Percentiles rank a stretch among this genome's conserved stretches.
Evolutionary conservation across 1,140 invertebrate species (phyloP).

Genomic region (Apis florea): DNA sequence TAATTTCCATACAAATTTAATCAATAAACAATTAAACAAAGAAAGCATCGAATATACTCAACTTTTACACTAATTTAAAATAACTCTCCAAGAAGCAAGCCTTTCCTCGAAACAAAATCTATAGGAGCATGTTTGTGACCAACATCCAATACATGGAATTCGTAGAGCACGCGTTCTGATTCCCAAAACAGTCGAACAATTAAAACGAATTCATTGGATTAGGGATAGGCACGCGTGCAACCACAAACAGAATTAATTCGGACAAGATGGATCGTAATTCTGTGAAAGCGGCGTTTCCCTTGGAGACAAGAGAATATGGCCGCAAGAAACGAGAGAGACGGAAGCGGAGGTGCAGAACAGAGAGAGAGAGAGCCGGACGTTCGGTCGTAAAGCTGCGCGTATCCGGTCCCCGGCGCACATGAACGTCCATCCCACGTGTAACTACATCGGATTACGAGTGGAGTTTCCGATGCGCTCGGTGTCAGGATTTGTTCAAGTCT

Average conservation of each 20-base stretch:
- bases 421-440: slow-evolving; percentile 35
- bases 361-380: neutral
- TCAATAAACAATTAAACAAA: too few relatives aligned
- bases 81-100: too few relatives aligned
- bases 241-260: slow-evolving; percentile 23
- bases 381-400: slow-evolving; percentile 52
- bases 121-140: too few relatives aligned
- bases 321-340: neutral
- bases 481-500: slow-evolving; percentile 47
- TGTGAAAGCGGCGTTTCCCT: neutral
- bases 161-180: too few relatives aligned
- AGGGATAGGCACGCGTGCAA: neutral
- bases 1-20: too few relatives aligned
- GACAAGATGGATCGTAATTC: slow-evolving; percentile 19
- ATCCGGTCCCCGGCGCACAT: slow-evolving; percentile 23
- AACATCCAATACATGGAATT: too few relatives aligned
- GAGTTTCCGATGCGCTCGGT: slow-evolving; percentile 51
- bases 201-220: slow-evolving; percentile 33
- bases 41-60: too few relatives aligned
- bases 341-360: neutral
- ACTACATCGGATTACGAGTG: slow-evolving; percentile 57
- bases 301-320: neutral
- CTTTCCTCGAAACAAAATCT: too few relatives aligned
- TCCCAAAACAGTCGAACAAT: neutral
- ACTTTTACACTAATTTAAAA: too few relatives aligned